Base-by-base conservation (phyloP, 2,797 vertebrate species). In the Dryobates pubescens region DNA sequence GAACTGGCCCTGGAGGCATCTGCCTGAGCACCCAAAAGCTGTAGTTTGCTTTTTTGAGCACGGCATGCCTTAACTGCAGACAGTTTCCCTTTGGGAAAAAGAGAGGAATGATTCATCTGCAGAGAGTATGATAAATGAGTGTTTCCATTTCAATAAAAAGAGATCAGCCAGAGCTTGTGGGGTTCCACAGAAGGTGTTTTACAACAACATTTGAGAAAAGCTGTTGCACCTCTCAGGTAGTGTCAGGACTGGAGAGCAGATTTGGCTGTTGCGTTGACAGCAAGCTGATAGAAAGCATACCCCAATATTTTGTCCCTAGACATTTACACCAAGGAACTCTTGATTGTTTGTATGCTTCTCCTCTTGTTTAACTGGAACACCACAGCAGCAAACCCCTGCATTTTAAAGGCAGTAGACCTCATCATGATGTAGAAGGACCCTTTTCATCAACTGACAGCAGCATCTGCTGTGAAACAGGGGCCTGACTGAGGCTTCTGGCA, bases 141-240 rank as follows among this genome's bases (percentile, higher is more conserved):
- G 65, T 4, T 51, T 78, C 43, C n/a, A 41, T 74, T 94, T 65
- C 78, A 81, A 69, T 51, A 58, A 43, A 64, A 74, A 78, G 49
- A 63, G 29, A 49, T 57, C 70, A 77, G 65, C 47, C 63, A 54
- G 12, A 11, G 34, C 30, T 83, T 59, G 57, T 61, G 2, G 19
- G 1, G 5, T 6, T 57, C 57, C n/a, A 82, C 53, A 3, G 26
- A 9, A 19, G 29, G 14, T 27, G 23, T n/a, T 87, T 72, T 16
- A 49, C 75, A 69, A 2, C 13, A 81, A 8, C 1, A 5, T 19
- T 26, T 36, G 32, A 24, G 54, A 9, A 63, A 81, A 79, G 62
- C 34, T 71, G 54, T 64, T 38, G 57, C 57, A 49, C 38, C 59
- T 78, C 12, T 41, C 49, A 6, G 15, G 5, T 8, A 41, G 38